These are phyloP conservation scores for Dorcus hopei DNA, from an alignment of 2,888 invertebrate genomes.

Conservation along the genomic window DNA sequence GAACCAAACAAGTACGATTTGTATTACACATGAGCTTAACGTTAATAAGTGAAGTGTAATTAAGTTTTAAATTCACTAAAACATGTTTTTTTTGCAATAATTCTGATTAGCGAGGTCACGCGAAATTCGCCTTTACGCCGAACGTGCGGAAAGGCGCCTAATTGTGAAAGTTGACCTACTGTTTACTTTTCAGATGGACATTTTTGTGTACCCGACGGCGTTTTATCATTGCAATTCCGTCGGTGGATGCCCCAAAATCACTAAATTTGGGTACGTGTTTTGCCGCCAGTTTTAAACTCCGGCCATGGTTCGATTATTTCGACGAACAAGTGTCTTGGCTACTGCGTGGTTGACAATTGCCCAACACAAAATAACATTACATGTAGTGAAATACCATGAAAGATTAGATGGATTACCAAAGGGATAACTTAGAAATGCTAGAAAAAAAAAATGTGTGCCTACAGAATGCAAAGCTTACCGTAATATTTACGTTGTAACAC, in stretches of 20 bases:
- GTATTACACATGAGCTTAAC: too few species aligned
- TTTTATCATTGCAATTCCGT: neutral
- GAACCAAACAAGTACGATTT: neutral
- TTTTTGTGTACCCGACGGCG: neutral
- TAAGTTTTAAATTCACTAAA: neutral
- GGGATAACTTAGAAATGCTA: conserved; percentile 7
- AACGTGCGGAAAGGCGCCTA: neutral
- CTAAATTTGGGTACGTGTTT: neutral
- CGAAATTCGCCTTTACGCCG: neutral
- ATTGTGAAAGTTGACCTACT: neutral
- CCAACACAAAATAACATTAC: conserved; percentile 12
- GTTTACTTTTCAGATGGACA: neutral
- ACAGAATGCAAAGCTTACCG: conserved; percentile 26
- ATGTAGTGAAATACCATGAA: conserved; percentile 7
- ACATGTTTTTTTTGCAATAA: neutral
- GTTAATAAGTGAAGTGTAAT: neutral
- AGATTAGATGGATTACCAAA: conserved; percentile 4
- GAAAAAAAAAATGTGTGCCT: too few species aligned
- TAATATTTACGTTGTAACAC: conserved; percentile 38
- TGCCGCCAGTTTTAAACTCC: conserved; percentile 15
- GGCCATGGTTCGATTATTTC: conserved; percentile 10
- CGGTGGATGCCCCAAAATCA: neutral
- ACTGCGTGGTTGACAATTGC: conserved; percentile 15
- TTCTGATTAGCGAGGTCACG: neutral
- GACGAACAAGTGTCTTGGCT: conserved; percentile 17